These are phyloP conservation scores for Typhlichthys subterraneus DNA, from an alignment of 2,797 vertebrate species.

Conservation along the genomic window DNA sequence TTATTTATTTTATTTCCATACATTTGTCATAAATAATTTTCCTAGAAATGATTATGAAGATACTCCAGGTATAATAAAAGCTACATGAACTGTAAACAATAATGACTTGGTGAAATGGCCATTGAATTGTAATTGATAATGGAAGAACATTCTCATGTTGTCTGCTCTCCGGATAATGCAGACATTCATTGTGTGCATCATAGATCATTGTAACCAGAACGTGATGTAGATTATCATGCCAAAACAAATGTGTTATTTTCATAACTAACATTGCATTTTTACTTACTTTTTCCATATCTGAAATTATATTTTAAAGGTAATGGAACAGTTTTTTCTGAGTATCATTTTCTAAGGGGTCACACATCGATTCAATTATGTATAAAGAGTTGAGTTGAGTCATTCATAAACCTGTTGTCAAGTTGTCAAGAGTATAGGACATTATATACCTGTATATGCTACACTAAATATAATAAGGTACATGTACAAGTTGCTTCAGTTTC, in stretches of 20 bases:
- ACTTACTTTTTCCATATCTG: constrained; percentile 6
- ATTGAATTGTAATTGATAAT: background rate
- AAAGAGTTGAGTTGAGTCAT: background rate
- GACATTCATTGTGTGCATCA: background rate
- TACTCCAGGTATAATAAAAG: background rate
- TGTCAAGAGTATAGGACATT: too few species aligned
- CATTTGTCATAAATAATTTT: constrained; percentile 7
- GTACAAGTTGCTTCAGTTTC: too few species aligned
- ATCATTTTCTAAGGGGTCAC: constrained; percentile 1
- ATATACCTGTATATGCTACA: too few species aligned
- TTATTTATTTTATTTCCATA: constrained; percentile 38
- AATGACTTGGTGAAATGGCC: background rate
- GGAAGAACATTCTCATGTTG: background rate
- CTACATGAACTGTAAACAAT: too few species aligned
- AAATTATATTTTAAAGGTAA: constrained; percentile 11
- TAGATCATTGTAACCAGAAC: background rate
- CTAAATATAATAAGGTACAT: too few species aligned
- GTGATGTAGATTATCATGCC: background rate
- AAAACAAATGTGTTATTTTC: background rate
- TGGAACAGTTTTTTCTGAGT: background rate
- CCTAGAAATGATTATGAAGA: constrained; percentile 5
- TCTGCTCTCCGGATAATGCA: too few species aligned
- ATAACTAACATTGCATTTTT: background rate
- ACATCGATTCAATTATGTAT: constrained; percentile 2
- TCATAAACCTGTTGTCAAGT: too few species aligned